Evolutionary conservation across 2,888 invertebrate species (phyloP), one percentile per base, ranked within the genome.

Genomic region (Cyaniris semiargus): DNA sequence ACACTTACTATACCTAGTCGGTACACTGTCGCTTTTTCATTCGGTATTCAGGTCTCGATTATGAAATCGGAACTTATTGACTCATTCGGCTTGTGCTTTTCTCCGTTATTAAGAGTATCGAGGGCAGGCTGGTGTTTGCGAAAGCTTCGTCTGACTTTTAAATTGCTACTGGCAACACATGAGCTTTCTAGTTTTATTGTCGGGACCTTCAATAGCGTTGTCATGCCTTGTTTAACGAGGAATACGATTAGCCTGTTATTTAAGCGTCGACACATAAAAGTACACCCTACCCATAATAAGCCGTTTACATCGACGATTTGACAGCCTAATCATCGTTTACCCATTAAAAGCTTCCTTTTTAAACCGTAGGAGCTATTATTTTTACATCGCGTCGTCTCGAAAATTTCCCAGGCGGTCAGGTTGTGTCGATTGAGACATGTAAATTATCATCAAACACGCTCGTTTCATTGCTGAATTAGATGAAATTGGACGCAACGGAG

Each of bases 1-100:
- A 91, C 86, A 90, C 91, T 90, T 89, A 82, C 86, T 86, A 86
- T 85, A 85, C 84, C 84, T 84, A 84, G 86, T 81, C 84, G 80
- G 66, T 66, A 66, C 85, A 85, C 89, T 89, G 88, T 89, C 87
- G 87, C 89, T 91, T 89, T 89, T 91, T 87, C 86, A 89, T 89
- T 87, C 85, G 90, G 89, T 89, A 92, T 91, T 90, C 88, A 89
- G 89, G 89, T 89, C 89, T 89, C 85, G 87, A 87, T 92, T 90
- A 91, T 89, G 89, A 91, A 90, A 92, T 88, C 86, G 88, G 88
- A 89, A 88, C 86, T 84, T 86, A 89, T 90, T 90, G 88, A 90
- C 88, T 91, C 88, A 90, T 86, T 84, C 82, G 79, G 79, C 83
- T 85, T 85, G 82, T 85, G 83, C 84, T 86, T 85, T 80, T 78